A percentile compares a stretch with the other conserved stretches of the same genome.
Evolutionary conservation across 1,140 invertebrate genomes (phyloP).

Genomic region (Brachionus angularis): DNA sequence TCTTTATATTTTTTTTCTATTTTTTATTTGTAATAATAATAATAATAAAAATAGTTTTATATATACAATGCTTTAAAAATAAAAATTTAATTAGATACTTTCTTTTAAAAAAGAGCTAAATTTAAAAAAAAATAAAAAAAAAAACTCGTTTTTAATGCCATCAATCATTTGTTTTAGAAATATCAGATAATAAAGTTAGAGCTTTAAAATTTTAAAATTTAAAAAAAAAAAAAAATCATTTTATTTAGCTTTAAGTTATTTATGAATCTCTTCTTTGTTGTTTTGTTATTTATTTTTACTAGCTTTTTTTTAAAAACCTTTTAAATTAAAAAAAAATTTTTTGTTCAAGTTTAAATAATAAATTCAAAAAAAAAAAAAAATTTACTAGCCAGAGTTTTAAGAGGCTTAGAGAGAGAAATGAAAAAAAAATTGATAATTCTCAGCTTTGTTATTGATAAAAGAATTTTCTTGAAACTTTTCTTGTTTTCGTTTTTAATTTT

Average conservation of each 20-base stretch:
- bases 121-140: no score
- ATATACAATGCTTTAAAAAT: neutral
- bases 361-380: no score
- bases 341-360: no score
- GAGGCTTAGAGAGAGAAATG: no score
- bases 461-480: neutral
- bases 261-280: no score
- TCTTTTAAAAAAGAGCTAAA: neutral
- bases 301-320: neutral
- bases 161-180: conserved; percentile 38
- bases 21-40: neutral
- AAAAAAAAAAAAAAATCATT: neutral
- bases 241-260: no score
- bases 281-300: neutral
- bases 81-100: conserved; percentile 9
- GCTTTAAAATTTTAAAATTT: no score
- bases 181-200: no score
- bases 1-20: no score
- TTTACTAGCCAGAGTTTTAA: no score
- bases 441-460: neutral
- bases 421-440: conserved; percentile 20
- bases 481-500: neutral
- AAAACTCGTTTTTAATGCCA: conserved; percentile 43
- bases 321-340: no score
- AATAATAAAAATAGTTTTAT: no score